Evolutionary conservation across 2,113 vertebrate genomes (phyloP).

Genomic region (Melanostigma gelatinosum): DNA sequence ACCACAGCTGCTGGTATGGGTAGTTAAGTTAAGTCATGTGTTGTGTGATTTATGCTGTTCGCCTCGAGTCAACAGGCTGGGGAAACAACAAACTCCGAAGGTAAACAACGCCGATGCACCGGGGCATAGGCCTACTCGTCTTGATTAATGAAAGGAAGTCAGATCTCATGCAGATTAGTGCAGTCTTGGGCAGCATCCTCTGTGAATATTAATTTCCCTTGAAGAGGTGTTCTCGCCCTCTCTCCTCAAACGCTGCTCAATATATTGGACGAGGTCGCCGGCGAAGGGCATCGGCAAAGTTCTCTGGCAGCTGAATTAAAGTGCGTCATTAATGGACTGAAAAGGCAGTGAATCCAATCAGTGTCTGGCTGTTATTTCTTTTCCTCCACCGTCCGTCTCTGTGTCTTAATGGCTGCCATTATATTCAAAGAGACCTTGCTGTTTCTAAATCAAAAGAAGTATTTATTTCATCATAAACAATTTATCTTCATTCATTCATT

Average conservation of each 20-base stretch:
- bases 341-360: slow-evolving; percentile 69
- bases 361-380: slow-evolving; percentile 52
- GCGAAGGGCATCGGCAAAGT: slow-evolving; percentile 73
- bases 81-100: slow-evolving; percentile 75
- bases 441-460: slow-evolving; percentile 40
- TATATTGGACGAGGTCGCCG: slow-evolving; percentile 68
- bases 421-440: slow-evolving; percentile 25
- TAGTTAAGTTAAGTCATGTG: slow-evolving; percentile 64
- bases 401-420: slow-evolving; percentile 60
- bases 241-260: slow-evolving; percentile 63
- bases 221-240: slow-evolving; percentile 70
- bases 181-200: slow-evolving; percentile 70
- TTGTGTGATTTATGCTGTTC: slow-evolving; percentile 76
- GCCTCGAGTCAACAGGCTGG: slow-evolving; percentile 75
- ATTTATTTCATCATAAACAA: slow-evolving; percentile 35
- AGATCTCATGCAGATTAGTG: slow-evolving; percentile 81
- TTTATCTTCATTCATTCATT: background rate
- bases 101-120: slow-evolving; percentile 74
- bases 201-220: slow-evolving; percentile 79
- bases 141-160: slow-evolving; percentile 82
- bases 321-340: slow-evolving; percentile 70
- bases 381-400: slow-evolving; percentile 36
- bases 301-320: slow-evolving; percentile 74
- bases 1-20: slow-evolving; percentile 27
- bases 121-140: slow-evolving; percentile 73